These are phyloP conservation scores for Peromyscus polionotus DNA, from an alignment of 2,113 vertebrate genomes.

Conservation along the genomic window DNA sequence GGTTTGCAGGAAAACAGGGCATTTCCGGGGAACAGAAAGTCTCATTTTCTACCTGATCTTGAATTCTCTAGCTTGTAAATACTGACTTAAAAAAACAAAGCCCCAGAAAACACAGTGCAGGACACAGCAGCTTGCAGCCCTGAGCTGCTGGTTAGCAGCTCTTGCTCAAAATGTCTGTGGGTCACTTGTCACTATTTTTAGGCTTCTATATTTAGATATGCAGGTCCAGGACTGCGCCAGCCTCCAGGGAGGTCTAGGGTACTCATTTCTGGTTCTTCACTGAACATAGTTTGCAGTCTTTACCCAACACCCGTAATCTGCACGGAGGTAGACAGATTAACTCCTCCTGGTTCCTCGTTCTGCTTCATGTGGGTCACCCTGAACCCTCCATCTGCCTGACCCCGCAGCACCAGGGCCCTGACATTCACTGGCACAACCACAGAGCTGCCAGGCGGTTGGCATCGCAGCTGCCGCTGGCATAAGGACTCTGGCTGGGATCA, in stretches of 20 bases:
- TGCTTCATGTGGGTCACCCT: neutral
- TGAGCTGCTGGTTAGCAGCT: neutral
- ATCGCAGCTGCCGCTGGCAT: neutral
- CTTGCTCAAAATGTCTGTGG: constrained; percentile 18
- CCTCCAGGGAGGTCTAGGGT: neutral
- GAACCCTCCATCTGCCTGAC: neutral
- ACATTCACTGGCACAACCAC: neutral
- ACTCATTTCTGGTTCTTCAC: neutral
- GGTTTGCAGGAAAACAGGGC: neutral
- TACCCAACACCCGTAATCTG: neutral
- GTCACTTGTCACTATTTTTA: constrained; percentile 54
- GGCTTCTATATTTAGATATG: constrained; percentile 43
- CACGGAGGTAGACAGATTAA: neutral
- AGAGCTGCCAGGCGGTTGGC: neutral
- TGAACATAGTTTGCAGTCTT: neutral
- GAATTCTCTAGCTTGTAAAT: constrained; percentile 41
- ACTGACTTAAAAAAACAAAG: neutral
- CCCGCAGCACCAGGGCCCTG: neutral
- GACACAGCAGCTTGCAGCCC: neutral
- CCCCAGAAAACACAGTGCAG: neutral
- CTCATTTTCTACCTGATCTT: neutral
- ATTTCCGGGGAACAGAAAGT: neutral
- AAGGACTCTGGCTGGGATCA: neutral
- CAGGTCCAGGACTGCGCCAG: neutral
- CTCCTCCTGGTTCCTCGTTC: neutral